Evolutionary conservation across 1,140 invertebrate species (phyloP).

Genomic region (Harlomillsia oculata): DNA sequence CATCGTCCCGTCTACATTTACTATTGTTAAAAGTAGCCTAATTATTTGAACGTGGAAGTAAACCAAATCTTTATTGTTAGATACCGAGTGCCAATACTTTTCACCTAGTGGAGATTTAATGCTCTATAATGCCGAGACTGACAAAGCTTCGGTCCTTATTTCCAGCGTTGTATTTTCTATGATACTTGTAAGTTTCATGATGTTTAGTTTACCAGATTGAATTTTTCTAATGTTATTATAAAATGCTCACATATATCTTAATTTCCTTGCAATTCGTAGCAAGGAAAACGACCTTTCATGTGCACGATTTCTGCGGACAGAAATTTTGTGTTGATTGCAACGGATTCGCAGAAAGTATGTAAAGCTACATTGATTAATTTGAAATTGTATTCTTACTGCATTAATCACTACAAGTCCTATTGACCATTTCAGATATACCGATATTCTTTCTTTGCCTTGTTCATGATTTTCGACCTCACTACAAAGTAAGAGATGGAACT

Average conservation of each 20-base stretch:
- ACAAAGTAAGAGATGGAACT: slow-evolving; percentile 41
- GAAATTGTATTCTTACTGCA: no score
- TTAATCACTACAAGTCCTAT: no score
- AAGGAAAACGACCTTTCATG: slow-evolving; percentile 42
- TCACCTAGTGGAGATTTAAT: slow-evolving; percentile 25
- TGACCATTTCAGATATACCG: slow-evolving; percentile 47
- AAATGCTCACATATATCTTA: background rate
- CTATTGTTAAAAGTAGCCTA: no score
- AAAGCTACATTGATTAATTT: no score
- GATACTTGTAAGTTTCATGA: background rate
- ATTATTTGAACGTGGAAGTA: no score
- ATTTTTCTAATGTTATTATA: background rate
- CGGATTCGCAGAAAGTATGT: slow-evolving; percentile 46
- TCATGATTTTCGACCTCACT: slow-evolving; percentile 47
- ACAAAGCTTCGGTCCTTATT: background rate
- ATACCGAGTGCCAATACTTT: slow-evolving; percentile 35
- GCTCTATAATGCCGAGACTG: slow-evolving; percentile 23
- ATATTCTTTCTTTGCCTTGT: slow-evolving; percentile 49
- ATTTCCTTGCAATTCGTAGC: slow-evolving; percentile 33
- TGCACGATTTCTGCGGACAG: slow-evolving; percentile 46
- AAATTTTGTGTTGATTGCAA: slow-evolving; percentile 44
- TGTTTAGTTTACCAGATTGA: background rate
- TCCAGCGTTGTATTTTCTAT: background rate
- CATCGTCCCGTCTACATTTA: background rate
- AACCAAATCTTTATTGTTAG: slow-evolving; percentile 24